Base-by-base conservation (phyloP, 2,797 vertebrate species). In the Silurus lanzhouensis region DNA sequence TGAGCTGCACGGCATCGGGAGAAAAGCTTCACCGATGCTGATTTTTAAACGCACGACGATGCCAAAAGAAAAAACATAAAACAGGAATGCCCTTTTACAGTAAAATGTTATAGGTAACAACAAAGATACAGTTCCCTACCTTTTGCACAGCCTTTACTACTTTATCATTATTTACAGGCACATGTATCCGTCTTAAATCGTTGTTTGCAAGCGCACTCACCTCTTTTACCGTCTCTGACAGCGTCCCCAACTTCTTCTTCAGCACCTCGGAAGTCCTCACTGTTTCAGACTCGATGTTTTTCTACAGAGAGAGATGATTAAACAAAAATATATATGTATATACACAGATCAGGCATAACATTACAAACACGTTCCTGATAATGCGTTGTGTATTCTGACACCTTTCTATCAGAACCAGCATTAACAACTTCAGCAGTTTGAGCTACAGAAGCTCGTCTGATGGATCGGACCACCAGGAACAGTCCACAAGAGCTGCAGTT, bases 271-370 rank as follows among this genome's bases (percentile, higher is more conserved):
- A 97, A 0, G 97, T 98, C 89, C 96, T 97, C 67, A 93, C 94
- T 0, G 98, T 99, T 94, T 99, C 98, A 0, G 98, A 99, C 81
- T 99, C 98, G 1, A 99, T 99, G 9, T 91, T 97, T 99, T 97
- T 97, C 98, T 99, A 60, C 1, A 67, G 27, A 81, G 79, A 81
- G 79, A 72, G 85, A 20, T 17, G 3, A 55, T 31, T 55, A 4
- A 79, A 80, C 48, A 44, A 6, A 13, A 20, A 46, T 8, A 82
- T 31, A 14, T 78, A 19, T 52, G 5, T 3, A 52, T 25, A 52
- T 46, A 74, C 8, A 52, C 20, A n/a, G 38, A 63, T 8, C 44
- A 64, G 63, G 17, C 14, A 60, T 60, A 4, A 60, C 17, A 60
- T 60, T 60, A 57, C 10, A 14, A 57, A 38, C 38, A 38, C 38